Evolutionary conservation across 1,140 invertebrate species (phyloP).

Genomic region (Archegozetes longisetosus): DNA sequence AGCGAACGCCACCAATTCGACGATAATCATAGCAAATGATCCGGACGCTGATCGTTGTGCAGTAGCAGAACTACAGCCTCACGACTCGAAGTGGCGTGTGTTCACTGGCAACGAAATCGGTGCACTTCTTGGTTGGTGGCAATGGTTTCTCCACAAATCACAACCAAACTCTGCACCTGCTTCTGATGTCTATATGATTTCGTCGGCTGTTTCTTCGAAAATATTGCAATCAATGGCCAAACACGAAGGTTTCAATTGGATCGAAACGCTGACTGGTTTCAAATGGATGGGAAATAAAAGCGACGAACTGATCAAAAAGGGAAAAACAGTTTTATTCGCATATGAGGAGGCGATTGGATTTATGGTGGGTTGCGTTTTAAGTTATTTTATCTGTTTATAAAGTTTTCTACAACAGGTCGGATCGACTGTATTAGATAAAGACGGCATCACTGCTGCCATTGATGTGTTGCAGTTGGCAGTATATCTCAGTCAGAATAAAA

Average conservation of each 20-base stretch:
- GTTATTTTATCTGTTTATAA: not conserved
- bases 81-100: constrained; percentile 59
- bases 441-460: constrained; percentile 74
- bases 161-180: constrained; percentile 24
- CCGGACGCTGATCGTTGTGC: constrained; percentile 95
- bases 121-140: constrained; percentile 52
- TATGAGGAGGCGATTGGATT: constrained; percentile 79
- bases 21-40: constrained; percentile 87
- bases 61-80: constrained; percentile 49
- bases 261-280: constrained; percentile 94
- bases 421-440: constrained; percentile 74
- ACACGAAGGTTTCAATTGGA: constrained; percentile 63
- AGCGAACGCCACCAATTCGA: constrained; percentile 50
- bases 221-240: constrained; percentile 69
- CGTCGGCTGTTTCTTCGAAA: constrained; percentile 94
- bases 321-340: constrained; percentile 69
- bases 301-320: constrained; percentile 44
- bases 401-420: constrained; percentile 33
- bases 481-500: constrained; percentile 42
- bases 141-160: constrained; percentile 2
- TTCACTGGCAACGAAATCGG: constrained; percentile 94
- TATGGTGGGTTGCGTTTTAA: constrained; percentile 44
- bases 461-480: constrained; percentile 59
- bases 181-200: constrained; percentile 55
- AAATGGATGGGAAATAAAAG: constrained; percentile 97